These are phyloP conservation scores for Gulo gulo DNA, from an alignment of 2,113 vertebrate species.

Conservation along the genomic window DNA sequence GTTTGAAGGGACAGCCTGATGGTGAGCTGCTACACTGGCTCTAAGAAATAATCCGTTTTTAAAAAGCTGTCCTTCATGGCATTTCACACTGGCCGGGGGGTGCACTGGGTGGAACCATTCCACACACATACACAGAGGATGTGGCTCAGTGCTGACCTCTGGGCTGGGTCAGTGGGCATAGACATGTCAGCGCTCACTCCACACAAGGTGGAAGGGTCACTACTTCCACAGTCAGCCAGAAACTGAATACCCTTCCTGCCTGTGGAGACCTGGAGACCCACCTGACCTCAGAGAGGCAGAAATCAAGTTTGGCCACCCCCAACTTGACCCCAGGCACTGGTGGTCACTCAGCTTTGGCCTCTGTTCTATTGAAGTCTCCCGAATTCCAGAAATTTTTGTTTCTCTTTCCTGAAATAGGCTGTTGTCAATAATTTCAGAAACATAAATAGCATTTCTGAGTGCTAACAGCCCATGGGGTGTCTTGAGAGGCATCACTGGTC, in stretches of 20 bases:
- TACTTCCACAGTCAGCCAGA: neutral
- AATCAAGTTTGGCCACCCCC: too few relatives aligned
- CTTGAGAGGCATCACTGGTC: too few relatives aligned
- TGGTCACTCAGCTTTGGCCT: accelerated
- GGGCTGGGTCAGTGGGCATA: neutral
- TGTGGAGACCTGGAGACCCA: too few relatives aligned
- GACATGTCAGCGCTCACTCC: too few relatives aligned
- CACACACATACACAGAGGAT: neutral
- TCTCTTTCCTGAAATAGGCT: neutral
- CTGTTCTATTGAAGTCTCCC: accelerated
- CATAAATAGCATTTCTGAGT: accelerated
- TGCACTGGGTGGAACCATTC: neutral
- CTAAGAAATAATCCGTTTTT: neutral
- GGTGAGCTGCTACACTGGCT: neutral
- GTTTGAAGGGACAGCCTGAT: neutral
- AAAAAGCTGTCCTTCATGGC: neutral
- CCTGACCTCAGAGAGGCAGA: neutral
- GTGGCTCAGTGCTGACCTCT: neutral
- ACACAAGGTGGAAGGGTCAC: neutral
- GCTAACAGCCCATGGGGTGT: accelerated
- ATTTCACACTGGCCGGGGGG: too few relatives aligned
- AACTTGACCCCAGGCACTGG: accelerated
- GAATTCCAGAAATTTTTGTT: neutral
- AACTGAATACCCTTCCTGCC: neutral
- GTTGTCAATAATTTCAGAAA: neutral